These are phyloP conservation scores for Amblyjoppa fuscipennis DNA, from an alignment of 2,888 invertebrate genomes.

Conservation along the genomic window DNA sequence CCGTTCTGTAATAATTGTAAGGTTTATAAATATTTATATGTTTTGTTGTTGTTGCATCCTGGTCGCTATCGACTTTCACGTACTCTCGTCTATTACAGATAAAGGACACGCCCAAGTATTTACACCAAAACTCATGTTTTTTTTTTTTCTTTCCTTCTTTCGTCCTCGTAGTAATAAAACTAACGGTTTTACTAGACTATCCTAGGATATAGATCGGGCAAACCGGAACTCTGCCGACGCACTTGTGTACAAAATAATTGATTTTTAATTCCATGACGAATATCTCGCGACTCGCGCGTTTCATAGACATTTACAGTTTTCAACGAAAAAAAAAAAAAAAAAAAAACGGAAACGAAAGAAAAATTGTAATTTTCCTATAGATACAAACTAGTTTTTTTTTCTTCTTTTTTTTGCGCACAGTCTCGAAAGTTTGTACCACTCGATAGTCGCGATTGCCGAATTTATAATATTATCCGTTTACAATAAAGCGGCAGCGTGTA, in stretches of 20 bases:
- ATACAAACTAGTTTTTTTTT: conserved; percentile 11
- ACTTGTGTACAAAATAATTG: conserved; percentile 16
- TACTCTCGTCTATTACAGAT: conserved; percentile 14
- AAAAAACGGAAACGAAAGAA: conserved; percentile 3
- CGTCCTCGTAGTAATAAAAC: conserved; percentile 45
- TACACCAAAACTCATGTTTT: conserved; percentile 52
- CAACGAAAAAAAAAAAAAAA: background rate
- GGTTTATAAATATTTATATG: conserved; percentile 59
- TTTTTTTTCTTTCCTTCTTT: background rate
- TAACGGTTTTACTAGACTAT: conserved; percentile 50
- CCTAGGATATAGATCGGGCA: conserved; percentile 12
- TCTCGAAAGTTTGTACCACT: conserved; percentile 32
- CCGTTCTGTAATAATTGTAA: conserved; percentile 57
- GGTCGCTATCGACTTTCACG: conserved; percentile 17
- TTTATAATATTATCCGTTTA: background rate
- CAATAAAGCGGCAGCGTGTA: conserved; percentile 9
- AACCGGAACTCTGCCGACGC: conserved; percentile 26
- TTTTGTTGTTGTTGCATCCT: conserved; percentile 19
- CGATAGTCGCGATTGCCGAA: conserved; percentile 25
- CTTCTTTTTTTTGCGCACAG: conserved; percentile 18
- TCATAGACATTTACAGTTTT: background rate
- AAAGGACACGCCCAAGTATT: conserved; percentile 47
- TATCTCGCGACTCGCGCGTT: conserved; percentile 10
- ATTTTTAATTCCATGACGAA: conserved; percentile 5
- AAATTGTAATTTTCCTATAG: conserved; percentile 23